Percentiles rank a stretch among this genome's conserved stretches.
Evolutionary conservation across 1,140 invertebrate species (phyloP).

Genomic region (Drosophila pseudoobscura): DNA sequence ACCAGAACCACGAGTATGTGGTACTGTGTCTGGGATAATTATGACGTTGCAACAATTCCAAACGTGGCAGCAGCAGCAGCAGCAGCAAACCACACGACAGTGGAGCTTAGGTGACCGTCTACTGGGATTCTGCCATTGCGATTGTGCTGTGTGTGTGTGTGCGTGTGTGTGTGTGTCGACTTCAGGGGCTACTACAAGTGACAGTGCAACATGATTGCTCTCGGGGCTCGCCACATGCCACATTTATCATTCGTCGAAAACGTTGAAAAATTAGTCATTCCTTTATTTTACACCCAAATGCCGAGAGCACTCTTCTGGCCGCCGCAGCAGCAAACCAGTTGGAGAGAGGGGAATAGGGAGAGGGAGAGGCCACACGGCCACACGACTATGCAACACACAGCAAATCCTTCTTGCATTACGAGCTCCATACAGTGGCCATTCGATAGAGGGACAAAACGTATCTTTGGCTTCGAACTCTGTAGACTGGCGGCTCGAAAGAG

Average conservation of each 20-base stretch:
- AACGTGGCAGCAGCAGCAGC: constrained; percentile 22
- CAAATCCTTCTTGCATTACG: constrained; percentile 74
- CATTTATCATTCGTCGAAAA: constrained; percentile 81
- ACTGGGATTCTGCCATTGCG: constrained; percentile 51
- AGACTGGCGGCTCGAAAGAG: neutral
- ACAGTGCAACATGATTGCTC: constrained; percentile 82
- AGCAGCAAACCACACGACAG: too few species aligned
- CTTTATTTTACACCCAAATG: constrained; percentile 82
- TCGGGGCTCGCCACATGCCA: constrained; percentile 80
- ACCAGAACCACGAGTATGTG: constrained; percentile 14
- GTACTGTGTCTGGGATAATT: constrained; percentile 68
- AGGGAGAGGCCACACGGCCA: neutral
- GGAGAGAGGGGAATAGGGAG: constrained; percentile 27
- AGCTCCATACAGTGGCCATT: constrained; percentile 19
- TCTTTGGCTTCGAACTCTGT: too few species aligned
- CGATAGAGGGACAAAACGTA: neutral
- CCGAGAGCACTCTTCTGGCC: constrained; percentile 62
- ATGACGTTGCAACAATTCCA: constrained; percentile 81
- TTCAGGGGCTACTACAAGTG: constrained; percentile 57
- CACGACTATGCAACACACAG: constrained; percentile 3
- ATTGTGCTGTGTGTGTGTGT: constrained; percentile 30
- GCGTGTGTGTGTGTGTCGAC: constrained; percentile 9
- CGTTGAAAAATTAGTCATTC: constrained; percentile 82
- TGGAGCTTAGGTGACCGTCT: constrained; percentile 56
- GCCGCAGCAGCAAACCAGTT: constrained; percentile 47